These are phyloP conservation scores for Probosciger aterrimus DNA, from an alignment of 2,113 vertebrate species.

Conservation along the genomic window DNA sequence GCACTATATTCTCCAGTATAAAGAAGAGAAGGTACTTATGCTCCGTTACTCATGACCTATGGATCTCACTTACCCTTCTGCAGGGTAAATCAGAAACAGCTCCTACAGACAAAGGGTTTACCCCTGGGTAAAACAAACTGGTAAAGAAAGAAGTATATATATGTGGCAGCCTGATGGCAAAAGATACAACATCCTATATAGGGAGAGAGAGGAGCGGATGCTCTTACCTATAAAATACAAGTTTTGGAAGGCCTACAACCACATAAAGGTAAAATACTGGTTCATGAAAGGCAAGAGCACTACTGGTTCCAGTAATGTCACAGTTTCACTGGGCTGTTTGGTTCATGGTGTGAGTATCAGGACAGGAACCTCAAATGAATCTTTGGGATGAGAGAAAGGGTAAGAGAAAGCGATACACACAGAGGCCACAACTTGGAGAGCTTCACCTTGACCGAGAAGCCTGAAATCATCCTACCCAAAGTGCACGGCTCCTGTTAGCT, in stretches of 20 bases:
- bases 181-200: fast-evolving
- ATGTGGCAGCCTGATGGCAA: background rate
- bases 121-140: background rate
- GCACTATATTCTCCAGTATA: background rate
- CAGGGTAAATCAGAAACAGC: background rate
- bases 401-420: background rate
- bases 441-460: background rate
- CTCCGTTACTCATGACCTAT: background rate
- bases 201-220: background rate
- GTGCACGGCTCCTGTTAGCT: background rate
- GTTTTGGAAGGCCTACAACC: background rate
- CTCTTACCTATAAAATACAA: background rate
- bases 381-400: background rate
- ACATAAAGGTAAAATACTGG: background rate
- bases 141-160: background rate
- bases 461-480: background rate
- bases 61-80: background rate
- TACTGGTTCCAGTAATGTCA: background rate
- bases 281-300: background rate
- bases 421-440: background rate
- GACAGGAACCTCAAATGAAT: background rate
- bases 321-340: background rate
- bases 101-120: background rate
- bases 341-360: background rate
- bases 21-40: background rate